These are phyloP conservation scores for Chrysomela aeneicollis DNA, from an alignment of 2,888 invertebrate genomes.

Conservation along the genomic window DNA sequence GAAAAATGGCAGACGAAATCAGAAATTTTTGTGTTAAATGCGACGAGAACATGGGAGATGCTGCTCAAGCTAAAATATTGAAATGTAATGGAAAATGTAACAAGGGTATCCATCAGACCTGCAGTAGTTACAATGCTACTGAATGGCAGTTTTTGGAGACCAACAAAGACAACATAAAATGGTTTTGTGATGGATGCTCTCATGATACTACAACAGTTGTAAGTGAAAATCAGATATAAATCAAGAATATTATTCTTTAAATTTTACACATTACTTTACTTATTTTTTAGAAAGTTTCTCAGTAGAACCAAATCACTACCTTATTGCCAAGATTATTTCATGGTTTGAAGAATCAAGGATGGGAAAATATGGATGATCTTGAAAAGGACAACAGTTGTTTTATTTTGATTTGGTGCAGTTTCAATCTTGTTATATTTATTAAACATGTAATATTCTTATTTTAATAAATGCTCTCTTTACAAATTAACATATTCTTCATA, in stretches of 20 bases:
- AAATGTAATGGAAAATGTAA: constrained; percentile 47
- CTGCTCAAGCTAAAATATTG: constrained; percentile 39
- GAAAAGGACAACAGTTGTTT: constrained; percentile 1
- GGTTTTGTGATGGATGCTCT: constrained; percentile 48
- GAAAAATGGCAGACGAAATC: constrained; percentile 43
- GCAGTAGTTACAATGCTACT: constrained; percentile 45
- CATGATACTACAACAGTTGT: constrained; percentile 20
- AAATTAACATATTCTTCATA: too few species aligned
- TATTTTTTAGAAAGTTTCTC: constrained; percentile 17
- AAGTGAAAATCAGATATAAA: not conserved
- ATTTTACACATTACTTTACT: too few species aligned
- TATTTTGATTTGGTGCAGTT: constrained; percentile 3
- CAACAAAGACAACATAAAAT: constrained; percentile 47
- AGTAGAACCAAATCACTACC: not conserved
- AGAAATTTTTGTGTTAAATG: constrained; percentile 51
- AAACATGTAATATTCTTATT: constrained; percentile 11
- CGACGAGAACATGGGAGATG: constrained; percentile 39
- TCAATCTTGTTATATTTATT: constrained; percentile 8
- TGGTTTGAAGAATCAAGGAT: constrained; percentile 16
- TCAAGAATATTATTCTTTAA: too few species aligned
- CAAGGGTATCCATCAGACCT: constrained; percentile 46
- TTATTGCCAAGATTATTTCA: not conserved
- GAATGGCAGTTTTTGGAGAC: constrained; percentile 46
- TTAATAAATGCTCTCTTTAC: constrained; percentile 7
- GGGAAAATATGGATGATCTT: not conserved